Base-by-base conservation (phyloP, 1,140 invertebrate genomes). In the Himalopsyche phryganea region DNA sequence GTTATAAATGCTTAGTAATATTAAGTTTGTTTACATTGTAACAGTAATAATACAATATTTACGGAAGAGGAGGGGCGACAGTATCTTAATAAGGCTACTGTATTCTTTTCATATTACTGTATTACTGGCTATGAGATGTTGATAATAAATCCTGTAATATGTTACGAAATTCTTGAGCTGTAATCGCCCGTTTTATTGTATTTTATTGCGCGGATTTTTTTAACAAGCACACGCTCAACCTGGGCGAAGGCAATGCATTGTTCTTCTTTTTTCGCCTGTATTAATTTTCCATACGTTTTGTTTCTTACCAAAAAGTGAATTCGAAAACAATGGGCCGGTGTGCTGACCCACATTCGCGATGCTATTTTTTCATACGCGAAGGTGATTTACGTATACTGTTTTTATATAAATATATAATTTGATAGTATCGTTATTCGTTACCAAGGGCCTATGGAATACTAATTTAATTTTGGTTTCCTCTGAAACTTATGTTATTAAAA, bases 141-240 rank as follows among this genome's bases (percentile, higher is more conserved):
- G 23, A 28, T 28, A 28, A 28, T 28, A 28, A 28, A 28, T 28
- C 51, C 47, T 44, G 6, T 20, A 36, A 20, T 32, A 11, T 7
- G 47, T 58, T 58, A 41, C 49, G 56, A 58, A 58, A 58, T 40
- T 42, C 48, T 51, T 33, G 42, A 23, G 35, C 35, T 44, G 45
- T 40, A 58, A 61, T 45, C 59, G 20, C 28, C 61, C n/a, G 50
- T 36, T 19, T 58, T 58, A 63, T 63, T 63, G 61, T 58, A 41
- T 63, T 60, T 58, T 48, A 56, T 60, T 63, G 57, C 61, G 52
- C 53, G 52, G 52, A 63, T 63, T 58, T 56, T 51, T 48, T 53
- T 53, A 50, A 60, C 50, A 53, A 49, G 41, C 33, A 52, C 23
- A 28, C 23, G 20, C 17, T 15, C 35, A 36, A 53, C 33, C 14